Evolutionary conservation across 2,113 vertebrate genomes (phyloP), one percentile per base, ranked within the genome.

Genomic region (Petaurus breviceps): DNA sequence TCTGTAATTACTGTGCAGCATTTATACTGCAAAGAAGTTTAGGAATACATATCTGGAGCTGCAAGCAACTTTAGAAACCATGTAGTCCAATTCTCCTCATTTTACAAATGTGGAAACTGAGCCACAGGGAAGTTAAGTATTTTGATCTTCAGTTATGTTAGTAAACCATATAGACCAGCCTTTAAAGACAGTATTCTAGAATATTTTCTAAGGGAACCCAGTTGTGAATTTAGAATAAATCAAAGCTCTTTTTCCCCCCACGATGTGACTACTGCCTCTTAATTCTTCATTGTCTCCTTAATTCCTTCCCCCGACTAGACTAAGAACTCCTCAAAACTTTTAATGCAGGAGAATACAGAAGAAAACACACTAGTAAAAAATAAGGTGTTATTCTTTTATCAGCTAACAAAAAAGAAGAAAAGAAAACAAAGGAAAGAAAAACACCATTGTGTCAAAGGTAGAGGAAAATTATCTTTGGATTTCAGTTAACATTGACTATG

Each of bases 221-320:
- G 90, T 84, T 90, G 96, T 92, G 91, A 91, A 28, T 68, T 90
- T 50, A 95, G 92, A 93, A 68, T 10, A 93, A 0, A 89, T 25
- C 28, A 93, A 92, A 61, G 22, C n/a, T 90, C 3, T 94, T 14
- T 92, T 93, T 89, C 89, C 24, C 47, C 47, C 23, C 14, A n/a
- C 57, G 51, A n/a, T 89, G 9, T 25, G 28, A n/a, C 92, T 93
- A 49, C 43, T 91, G 92, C 46, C 49, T 9, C 19, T 43, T n/a
- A 94, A 43, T 90, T 93, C 8, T 55, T 68, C 8, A 95, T 89
- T 90, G 77, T 77, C 43, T 91, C 49, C 51, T 3, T 50, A 57
- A 93, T 46, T 93, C 31, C 90, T 31, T 53, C 19, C 37, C 37
- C 16, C 19, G 1, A 77, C 16, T 5, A 43, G 1, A 77, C 16